Conservation (phyloP, 2,888 invertebrate genomes). For the Druceiella hillmani region DNA sequence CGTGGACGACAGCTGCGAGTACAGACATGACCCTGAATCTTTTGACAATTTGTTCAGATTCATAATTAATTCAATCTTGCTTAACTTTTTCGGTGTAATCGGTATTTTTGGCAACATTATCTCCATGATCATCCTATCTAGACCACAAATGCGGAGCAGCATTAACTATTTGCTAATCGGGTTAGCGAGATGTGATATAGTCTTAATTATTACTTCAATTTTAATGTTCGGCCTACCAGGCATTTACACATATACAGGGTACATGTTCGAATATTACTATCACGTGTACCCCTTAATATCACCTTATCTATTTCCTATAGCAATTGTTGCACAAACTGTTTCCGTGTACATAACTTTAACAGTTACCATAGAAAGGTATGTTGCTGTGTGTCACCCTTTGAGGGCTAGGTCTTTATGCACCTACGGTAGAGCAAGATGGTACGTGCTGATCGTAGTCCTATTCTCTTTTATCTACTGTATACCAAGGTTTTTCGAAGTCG, state of each 20-base stretch:
- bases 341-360: slow-evolving; percentile 89
- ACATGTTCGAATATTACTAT: slow-evolving; percentile 71
- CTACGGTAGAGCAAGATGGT: slow-evolving; percentile 77
- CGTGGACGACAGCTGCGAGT: slow-evolving; percentile 20
- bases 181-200: slow-evolving; percentile 89
- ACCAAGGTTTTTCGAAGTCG: slow-evolving; percentile 71
- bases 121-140: slow-evolving; percentile 83
- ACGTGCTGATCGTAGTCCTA: slow-evolving; percentile 74
- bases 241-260: slow-evolving; percentile 76
- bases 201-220: slow-evolving; percentile 81
- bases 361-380: slow-evolving; percentile 90
- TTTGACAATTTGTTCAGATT: slow-evolving; percentile 62
- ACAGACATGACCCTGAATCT: slow-evolving; percentile 40
- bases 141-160: slow-evolving; percentile 93
- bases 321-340: slow-evolving; percentile 85
- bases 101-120: slow-evolving; percentile 89
- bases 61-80: slow-evolving; percentile 74
- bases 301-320: slow-evolving; percentile 75
- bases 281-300: slow-evolving; percentile 76
- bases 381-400: slow-evolving; percentile 88
- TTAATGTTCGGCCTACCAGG: slow-evolving; percentile 83
- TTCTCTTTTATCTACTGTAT: slow-evolving; percentile 83
- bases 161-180: slow-evolving; percentile 93
- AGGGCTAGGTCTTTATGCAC: slow-evolving; percentile 87
- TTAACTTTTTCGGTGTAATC: slow-evolving; percentile 73